phyloP scores from a whole-genome alignment of 53 echinoderm and acorn worm genomes.

The Hippasteria phrygiana region DNA sequence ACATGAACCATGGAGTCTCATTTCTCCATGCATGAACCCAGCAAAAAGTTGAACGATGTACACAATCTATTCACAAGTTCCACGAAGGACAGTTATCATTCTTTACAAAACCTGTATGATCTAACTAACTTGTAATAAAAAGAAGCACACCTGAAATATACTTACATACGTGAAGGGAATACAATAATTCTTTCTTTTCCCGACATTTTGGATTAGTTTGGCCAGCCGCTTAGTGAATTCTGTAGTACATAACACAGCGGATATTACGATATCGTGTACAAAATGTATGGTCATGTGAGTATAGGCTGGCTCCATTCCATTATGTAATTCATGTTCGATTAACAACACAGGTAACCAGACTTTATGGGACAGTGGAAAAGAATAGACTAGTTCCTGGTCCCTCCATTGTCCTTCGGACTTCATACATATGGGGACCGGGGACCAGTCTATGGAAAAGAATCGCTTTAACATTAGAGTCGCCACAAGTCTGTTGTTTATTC shows the following conservation, averaged over 20 bases:
- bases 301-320: constrained; percentile 5
- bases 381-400: too few species aligned
- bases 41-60: neutral
- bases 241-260: constrained; percentile 4
- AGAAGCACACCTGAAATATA: constrained; percentile 15
- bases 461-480: neutral
- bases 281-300: constrained; percentile 24
- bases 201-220: constrained; percentile 32
- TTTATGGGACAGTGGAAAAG: too few species aligned
- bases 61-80: neutral
- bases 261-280: constrained; percentile 29
- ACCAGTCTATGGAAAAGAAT: neutral
- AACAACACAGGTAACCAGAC: too few species aligned
- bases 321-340: too few species aligned
- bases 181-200: constrained; percentile 87
- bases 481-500: constrained; percentile 7
- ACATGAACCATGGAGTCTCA: neutral
- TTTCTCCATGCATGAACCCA: neutral
- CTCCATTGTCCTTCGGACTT: too few species aligned
- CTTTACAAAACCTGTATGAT: neutral
- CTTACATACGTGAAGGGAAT: constrained; percentile 94
- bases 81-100: neutral
- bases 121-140: constrained; percentile 46
- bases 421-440: neutral
- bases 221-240: neutral